phyloP scores from a whole-genome alignment of 2,797 vertebrate species.

The Peromyscus melanophrys region DNA sequence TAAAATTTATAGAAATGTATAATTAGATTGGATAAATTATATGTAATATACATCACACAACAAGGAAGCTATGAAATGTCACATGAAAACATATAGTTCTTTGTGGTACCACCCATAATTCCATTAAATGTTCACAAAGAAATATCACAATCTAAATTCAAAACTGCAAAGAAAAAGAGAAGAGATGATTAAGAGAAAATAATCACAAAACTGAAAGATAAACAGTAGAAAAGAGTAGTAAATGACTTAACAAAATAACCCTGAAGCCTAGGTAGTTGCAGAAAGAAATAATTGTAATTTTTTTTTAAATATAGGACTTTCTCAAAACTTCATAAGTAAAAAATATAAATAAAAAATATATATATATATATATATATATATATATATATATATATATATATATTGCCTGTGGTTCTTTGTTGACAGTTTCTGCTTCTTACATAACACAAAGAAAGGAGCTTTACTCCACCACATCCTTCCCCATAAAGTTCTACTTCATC shows the following conservation, averaged over 20 bases:
- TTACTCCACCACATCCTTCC: background rate
- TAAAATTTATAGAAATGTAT: conserved; percentile 19
- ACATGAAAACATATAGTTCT: conserved; percentile 8
- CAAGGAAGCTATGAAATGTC: conserved; percentile 13
- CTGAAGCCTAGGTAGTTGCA: background rate
- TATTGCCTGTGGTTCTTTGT: background rate
- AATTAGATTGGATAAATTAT: conserved; percentile 11
- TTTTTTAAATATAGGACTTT: background rate
- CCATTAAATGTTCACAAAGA: conserved; percentile 20
- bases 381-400: too few species aligned
- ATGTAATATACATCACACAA: conserved; percentile 18
- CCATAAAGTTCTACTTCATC: background rate
- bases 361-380: too few species aligned
- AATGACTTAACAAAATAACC: conserved; percentile 24
- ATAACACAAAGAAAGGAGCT: background rate
- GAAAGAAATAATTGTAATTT: background rate
- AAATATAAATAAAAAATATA: too few species aligned
- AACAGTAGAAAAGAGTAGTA: background rate
- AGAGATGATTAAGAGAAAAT: background rate
- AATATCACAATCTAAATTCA: background rate
- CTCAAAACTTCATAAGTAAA: background rate
- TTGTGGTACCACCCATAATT: background rate
- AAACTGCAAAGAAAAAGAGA: background rate
- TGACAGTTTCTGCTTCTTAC: background rate
- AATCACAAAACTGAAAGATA: conserved; percentile 15